Base-by-base conservation (phyloP, 2,888 invertebrate species). In the Leistus spinibarbis region DNA sequence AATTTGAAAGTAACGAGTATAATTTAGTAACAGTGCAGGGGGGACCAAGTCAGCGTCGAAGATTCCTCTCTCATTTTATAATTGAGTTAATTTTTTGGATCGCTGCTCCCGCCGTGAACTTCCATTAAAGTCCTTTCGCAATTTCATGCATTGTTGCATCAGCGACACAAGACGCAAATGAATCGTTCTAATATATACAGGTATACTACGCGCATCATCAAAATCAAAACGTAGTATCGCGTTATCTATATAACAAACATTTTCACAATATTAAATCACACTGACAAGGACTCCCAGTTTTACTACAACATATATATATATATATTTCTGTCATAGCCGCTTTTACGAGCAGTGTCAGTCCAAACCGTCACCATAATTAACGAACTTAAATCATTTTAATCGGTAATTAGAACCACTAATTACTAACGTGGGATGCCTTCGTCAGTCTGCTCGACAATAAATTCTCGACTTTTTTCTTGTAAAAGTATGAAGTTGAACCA, bases 41-140 rank as follows among this genome's bases (percentile, higher is more conserved):
- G 13, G 40, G n/a, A n/a, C n/a, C 40, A 1, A 10, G 40, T 40
- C 40, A 13, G 4, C 40, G 13, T 10, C 10, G 40, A 40, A 40
- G 5, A 13, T 40, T 10, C 40, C 40, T 40, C 13, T n/a, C 13
- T 40, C 40, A 40, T 60, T 60, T 10, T 60, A 60, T 73, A 73
- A 73, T 73, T 73, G 73, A 73, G 67, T 73, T 73, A 73, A 73
- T 73, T 73, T 73, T 73, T 73, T 73, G 73, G 73, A 73, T 73
- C 73, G 73, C 53, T 73, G 73, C 27, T 67, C 67, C 57, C 73
- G 57, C 27, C 22, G 54, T 16, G 16, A 23, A n/a, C 10, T 22
- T 2, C 23, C 22, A 24, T 20, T 57, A 3, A 57, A 17, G 17
- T 9, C 64, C 71, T 70, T 71, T 64, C 53, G 62, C 67, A 73